These are phyloP conservation scores for Apodemia zela DNA, from an alignment of 2,888 invertebrate genomes.

Conservation along the genomic window DNA sequence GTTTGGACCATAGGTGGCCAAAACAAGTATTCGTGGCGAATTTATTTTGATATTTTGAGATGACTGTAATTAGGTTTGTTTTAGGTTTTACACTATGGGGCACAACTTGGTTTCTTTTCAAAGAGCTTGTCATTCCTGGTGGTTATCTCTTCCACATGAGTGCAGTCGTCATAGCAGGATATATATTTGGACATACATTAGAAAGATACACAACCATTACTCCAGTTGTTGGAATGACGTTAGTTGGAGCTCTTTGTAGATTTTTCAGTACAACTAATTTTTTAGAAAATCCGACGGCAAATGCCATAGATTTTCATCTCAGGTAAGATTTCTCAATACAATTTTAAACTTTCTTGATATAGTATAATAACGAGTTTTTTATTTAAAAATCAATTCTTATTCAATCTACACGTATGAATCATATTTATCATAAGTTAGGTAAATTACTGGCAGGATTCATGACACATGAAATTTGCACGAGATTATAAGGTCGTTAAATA, in stretches of 20 bases:
- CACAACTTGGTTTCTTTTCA: conserved; percentile 58
- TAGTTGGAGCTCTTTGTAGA: conserved; percentile 62
- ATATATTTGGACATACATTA: conserved; percentile 60
- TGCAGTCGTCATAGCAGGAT: conserved; percentile 55
- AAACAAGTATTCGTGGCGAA: too few species aligned
- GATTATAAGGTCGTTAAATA: neutral
- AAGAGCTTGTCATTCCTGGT: conserved; percentile 52
- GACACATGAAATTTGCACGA: neutral
- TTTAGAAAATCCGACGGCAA: conserved; percentile 52
- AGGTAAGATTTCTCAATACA: conserved; percentile 43
- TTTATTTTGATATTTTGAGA: too few species aligned
- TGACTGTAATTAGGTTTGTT: conserved; percentile 31
- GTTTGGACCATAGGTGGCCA: too few species aligned
- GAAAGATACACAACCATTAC: conserved; percentile 64
- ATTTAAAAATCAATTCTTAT: too few species aligned
- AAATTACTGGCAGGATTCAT: too few species aligned
- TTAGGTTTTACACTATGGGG: conserved; percentile 63
- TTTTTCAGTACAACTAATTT: conserved; percentile 54
- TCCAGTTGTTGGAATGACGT: conserved; percentile 67
- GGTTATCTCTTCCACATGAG: conserved; percentile 58
- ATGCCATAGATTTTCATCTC: conserved; percentile 65
- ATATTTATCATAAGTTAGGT: too few species aligned
- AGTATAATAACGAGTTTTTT: too few species aligned
- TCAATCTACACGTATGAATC: too few species aligned
- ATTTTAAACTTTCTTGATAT: too few species aligned